Evolutionary conservation across 1,140 invertebrate species (phyloP).

Genomic region (Drosophila bipectinata): DNA sequence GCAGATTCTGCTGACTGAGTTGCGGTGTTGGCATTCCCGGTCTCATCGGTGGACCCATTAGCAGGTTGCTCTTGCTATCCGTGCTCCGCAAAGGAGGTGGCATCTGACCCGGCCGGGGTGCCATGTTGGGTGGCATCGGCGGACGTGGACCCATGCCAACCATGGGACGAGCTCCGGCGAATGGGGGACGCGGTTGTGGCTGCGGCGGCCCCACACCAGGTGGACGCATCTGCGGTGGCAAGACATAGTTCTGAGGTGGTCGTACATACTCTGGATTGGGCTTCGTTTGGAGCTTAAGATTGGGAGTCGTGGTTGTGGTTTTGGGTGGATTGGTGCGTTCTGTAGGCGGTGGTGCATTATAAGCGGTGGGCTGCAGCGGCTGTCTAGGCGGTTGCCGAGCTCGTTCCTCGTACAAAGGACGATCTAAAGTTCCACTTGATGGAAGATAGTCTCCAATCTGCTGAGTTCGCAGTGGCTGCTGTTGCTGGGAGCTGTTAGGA

Average conservation of each 20-base stretch:
- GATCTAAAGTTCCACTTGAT: constrained; percentile 2
- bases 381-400: constrained; percentile 11
- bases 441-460: constrained; percentile 4
- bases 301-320: constrained; percentile 8
- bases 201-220: constrained; percentile 55
- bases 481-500: constrained; percentile 3
- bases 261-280: constrained; percentile 54
- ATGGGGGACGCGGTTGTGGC: constrained; percentile 71
- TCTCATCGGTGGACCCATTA: constrained; percentile 71
- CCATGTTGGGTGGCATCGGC: constrained; percentile 74
- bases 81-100: constrained; percentile 71
- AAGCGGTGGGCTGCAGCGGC: constrained; percentile 7
- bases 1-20: constrained; percentile 51
- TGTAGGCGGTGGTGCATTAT: constrained; percentile 22
- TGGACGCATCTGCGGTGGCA: constrained; percentile 74
- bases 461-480: constrained; percentile 5
- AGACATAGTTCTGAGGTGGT: constrained; percentile 59
- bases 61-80: constrained; percentile 78
- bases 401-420: constrained; percentile 1
- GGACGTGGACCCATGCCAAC: constrained; percentile 66
- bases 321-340: constrained; percentile 37
- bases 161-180: constrained; percentile 69
- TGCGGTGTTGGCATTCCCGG: constrained; percentile 69
- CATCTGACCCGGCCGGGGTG: constrained; percentile 45
- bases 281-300: constrained; percentile 29